Evolutionary conservation across 1,140 invertebrate genomes (phyloP), one percentile per base, ranked within the genome.

Genomic region (Macrosteles quadrilineatus): DNA sequence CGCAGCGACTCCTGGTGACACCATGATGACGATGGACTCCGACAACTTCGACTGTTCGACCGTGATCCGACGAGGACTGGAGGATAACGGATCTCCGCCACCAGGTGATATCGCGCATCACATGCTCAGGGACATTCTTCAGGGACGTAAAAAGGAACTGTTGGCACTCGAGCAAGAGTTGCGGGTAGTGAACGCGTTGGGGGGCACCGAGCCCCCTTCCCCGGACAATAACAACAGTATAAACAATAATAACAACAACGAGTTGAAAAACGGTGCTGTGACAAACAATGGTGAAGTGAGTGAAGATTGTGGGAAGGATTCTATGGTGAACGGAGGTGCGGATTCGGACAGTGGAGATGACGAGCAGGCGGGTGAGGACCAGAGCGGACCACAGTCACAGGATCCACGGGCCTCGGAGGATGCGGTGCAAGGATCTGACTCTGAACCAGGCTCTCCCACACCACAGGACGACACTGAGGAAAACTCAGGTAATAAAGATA

Each of bases 91-190:
- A 62, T 70, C 73, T n/a, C 76, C 73, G 40, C 74, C 77, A 1
- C 76, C 75, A 14, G 71, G 75, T n/a, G 69, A 62, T 69, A 74
- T 76, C 67, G 90, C 88, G 57, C 89, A 93, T 80, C 89, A 92
- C 79, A 92, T 93, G 87, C 84, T 93, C 66, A 85, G 91, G 36
- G 91, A 93, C 75, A 93, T 94, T 76, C 83, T 93, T 59, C 91
- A 93, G 78, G 91, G 89, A 47, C 86, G 88, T 72, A 93, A 93
- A 77, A 91, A 93, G 79, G 89, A 90, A 72, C 79, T 90, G 31
- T 80, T 90, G 77, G 85, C 87, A 53, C 81, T 90, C 2, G 86
- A 87, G 73, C 85, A 86, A 73, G 86, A 87, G 73, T 75, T 87
- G 73, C 81, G 85, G 69, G 78, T 77, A 6, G 81, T 79, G 3